Conservation (phyloP, 2,888 invertebrate genomes). For the Trichacis sp. region DNA sequence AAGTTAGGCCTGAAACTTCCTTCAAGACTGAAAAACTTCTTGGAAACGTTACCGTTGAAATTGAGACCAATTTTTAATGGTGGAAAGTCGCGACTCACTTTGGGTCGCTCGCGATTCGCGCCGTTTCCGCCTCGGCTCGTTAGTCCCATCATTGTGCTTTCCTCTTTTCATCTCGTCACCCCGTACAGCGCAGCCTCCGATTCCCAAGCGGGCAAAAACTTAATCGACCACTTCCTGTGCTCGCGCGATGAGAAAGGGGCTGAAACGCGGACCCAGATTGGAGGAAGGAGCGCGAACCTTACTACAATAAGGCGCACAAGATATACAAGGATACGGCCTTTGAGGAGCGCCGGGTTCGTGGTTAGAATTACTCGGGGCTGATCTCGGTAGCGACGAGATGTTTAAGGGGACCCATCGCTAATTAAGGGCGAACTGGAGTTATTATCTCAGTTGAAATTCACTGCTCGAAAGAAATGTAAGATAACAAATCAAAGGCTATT, state of each 20-base stretch:
- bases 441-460: no score
- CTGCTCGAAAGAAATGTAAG: no score
- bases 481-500: no score
- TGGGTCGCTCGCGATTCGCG: neutral
- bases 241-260: slow-evolving; percentile 22
- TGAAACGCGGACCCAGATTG: slow-evolving; percentile 27
- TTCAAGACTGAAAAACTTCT: no score
- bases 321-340: neutral
- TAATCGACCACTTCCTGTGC: slow-evolving; percentile 64
- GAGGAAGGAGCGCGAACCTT: slow-evolving; percentile 8
- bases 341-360: neutral
- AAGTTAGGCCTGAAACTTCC: no score
- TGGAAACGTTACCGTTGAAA: no score
- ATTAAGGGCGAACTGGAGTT: neutral
- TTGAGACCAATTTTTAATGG: no score
- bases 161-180: slow-evolving; percentile 31
- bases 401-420: neutral
- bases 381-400: neutral
- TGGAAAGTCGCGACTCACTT: no score
- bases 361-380: neutral
- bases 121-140: slow-evolving; percentile 4
- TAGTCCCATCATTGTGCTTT: slow-evolving; percentile 18
- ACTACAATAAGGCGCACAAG: neutral
- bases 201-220: slow-evolving; percentile 62
- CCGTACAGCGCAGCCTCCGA: slow-evolving; percentile 55